These are phyloP conservation scores for Acrocyrtus sp. DNA, from an alignment of 2,888 invertebrate species.

Conservation along the genomic window DNA sequence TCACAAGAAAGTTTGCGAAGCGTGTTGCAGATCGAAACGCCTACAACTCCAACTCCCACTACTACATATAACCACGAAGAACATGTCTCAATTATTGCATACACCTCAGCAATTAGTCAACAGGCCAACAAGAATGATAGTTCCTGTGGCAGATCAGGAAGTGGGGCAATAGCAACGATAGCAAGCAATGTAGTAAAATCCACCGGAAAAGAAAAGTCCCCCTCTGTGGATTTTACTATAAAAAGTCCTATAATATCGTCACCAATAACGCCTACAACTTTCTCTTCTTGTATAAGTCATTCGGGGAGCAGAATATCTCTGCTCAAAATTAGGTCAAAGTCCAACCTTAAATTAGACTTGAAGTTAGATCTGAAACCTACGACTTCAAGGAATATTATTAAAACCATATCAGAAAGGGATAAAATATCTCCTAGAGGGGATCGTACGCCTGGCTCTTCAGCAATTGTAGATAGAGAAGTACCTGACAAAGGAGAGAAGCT, in stretches of 20 bases:
- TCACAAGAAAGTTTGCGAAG: constrained; percentile 8
- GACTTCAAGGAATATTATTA: constrained; percentile 9
- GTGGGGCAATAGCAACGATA: not conserved
- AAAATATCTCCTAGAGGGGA: not conserved
- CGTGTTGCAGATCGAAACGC: constrained; percentile 2
- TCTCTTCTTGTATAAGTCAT: not conserved
- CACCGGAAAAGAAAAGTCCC: not conserved
- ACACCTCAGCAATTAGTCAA: constrained; percentile 43
- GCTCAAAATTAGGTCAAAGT: constrained; percentile 26
- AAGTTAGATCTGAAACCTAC: constrained; percentile 42
- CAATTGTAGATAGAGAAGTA: not conserved
- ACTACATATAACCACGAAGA: constrained; percentile 46
- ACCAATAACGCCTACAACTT: not conserved
- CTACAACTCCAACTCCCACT: not conserved
- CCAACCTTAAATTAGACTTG: constrained; percentile 42
- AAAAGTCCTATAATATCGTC: constrained; percentile 6
- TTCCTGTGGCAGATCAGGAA: not conserved
- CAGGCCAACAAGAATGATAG: constrained; percentile 14
- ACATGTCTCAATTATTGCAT: constrained; percentile 44
- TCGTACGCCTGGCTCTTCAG: not conserved
- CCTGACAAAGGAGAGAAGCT: constrained; percentile 22
- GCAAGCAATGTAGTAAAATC: not conserved
- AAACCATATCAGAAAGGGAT: not conserved
- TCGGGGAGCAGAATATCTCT: not conserved
- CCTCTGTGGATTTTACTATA: not conserved